Base-by-base conservation (phyloP, 64 coral and sea anemone genomes). In the Actinia equina region DNA sequence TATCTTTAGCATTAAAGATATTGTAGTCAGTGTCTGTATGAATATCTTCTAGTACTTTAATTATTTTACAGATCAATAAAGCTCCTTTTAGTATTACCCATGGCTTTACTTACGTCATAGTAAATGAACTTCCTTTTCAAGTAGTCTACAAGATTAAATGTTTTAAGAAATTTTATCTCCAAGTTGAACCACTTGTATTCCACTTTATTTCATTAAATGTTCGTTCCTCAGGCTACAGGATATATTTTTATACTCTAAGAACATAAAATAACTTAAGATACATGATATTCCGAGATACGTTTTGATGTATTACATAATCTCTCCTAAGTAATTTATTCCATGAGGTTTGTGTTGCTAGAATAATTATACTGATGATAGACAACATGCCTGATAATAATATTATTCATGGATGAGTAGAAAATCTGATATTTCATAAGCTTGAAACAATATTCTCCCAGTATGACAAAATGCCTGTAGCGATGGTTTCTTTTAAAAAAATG, bases 201-300 rank as follows among this genome's bases (percentile, higher is more conserved):
- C 42, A 81, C 49, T 81, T 81, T 44, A 18, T 52, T 81, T 52
- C 16, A 81, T 81, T 81, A 81, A 81, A 81, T 81, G 78, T 81
- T 49, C 20, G 4, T 44, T 52, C 78, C 69, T 74, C 69, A 74
- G 69, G 69, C 69, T 74, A 74, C 12, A 41, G 69, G 69, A 30
- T 74, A 25, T 16, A 8, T 74, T 74, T 8, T 74, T 74, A 74
- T 74, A 23, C 62, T 30, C 14, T 30, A 74, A 74, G 26, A 74
- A 74, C 27, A 26, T 30, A 41, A 14, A 74, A 30, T 74, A 74
- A 74, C 69, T 74, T 74, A 37, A 30, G 69, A 74, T 74, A 30
- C 20, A 25, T 74, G 26, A 74, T 74, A 74, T 74, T 74, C 69
- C 11, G 1, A 74, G 26, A 65, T 22, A n/a, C 0, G 69, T 16